phyloP scores from a whole-genome alignment of 2,888 invertebrate species.

The Leucania comma region DNA sequence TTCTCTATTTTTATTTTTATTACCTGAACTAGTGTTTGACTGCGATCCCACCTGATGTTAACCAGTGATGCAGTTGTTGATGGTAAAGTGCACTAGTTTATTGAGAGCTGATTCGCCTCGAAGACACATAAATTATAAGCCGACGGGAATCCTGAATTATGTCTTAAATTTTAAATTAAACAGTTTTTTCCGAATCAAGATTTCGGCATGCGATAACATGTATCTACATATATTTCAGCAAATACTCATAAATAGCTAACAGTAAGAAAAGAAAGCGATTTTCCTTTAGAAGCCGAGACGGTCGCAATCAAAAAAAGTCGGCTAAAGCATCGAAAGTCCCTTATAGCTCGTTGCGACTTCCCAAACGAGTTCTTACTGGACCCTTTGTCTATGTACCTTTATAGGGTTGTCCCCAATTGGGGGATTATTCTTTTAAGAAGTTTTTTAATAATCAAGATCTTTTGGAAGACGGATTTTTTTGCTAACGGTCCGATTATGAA shows the following conservation, averaged over 20 bases:
- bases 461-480: slow-evolving; percentile 4
- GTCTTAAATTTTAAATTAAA: no score
- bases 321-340: slow-evolving; percentile 76
- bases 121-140: no score
- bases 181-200: no score
- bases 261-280: slow-evolving; percentile 57
- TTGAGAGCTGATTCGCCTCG: no score
- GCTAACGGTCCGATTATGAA: background rate
- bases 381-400: slow-evolving; percentile 74
- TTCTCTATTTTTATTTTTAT: no score
- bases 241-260: slow-evolving; percentile 45
- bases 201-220: background rate
- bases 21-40: no score
- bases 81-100: no score
- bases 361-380: slow-evolving; percentile 79
- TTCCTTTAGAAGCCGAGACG: slow-evolving; percentile 64
- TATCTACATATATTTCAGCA: background rate
- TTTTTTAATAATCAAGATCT: slow-evolving; percentile 52
- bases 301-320: slow-evolving; percentile 82
- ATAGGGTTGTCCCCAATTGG: slow-evolving; percentile 64
- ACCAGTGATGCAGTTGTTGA: no score
- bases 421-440: slow-evolving; percentile 40
- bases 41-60: no score
- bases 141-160: no score
- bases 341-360: slow-evolving; percentile 77